A percentile compares a stretch with the other conserved stretches of the same genome.
Conservation (phyloP, 2,888 invertebrate species). For the Mesorhabditis spiculigera region DNA sequence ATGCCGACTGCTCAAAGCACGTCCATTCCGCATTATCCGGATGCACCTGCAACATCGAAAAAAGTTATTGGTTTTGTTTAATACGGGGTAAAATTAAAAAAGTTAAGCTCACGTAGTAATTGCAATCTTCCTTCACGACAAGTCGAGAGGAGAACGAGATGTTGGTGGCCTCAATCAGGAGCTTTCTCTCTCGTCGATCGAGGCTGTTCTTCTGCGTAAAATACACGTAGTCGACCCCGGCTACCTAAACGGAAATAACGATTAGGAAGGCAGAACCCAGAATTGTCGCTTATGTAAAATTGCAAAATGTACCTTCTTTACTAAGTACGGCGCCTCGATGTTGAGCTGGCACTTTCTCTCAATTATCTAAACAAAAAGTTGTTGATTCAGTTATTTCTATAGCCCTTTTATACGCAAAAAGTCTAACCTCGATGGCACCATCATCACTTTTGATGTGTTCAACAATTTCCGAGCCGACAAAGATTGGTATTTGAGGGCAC, state of each 20-base stretch:
- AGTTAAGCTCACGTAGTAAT: slow-evolving; percentile 75
- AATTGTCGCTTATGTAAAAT: neutral
- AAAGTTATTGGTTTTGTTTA: neutral
- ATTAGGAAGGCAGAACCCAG: neutral
- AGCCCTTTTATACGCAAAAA: too few species aligned
- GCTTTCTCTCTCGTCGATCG: slow-evolving; percentile 73
- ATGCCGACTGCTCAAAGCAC: slow-evolving; percentile 88
- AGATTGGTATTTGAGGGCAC: slow-evolving; percentile 89
- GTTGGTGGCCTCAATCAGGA: slow-evolving; percentile 86
- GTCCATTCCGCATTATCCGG: slow-evolving; percentile 91
- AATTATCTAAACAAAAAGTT: slow-evolving; percentile 65
- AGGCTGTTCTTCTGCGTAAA: slow-evolving; percentile 86
- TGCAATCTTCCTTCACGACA: slow-evolving; percentile 80
- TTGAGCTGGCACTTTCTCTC: slow-evolving; percentile 82
- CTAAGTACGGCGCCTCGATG: slow-evolving; percentile 86
- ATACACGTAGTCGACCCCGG: slow-evolving; percentile 83
- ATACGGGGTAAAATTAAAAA: neutral
- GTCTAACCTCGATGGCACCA: slow-evolving; percentile 66
- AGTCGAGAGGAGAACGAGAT: slow-evolving; percentile 83
- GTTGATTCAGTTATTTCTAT: neutral
- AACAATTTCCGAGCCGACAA: slow-evolving; percentile 75
- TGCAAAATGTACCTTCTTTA: slow-evolving; percentile 74
- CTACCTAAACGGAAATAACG: slow-evolving; percentile 68
- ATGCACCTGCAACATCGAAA: slow-evolving; percentile 71
- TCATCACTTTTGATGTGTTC: slow-evolving; percentile 76